A percentile compares a stretch with the other conserved stretches of the same genome.
phyloP scores from a whole-genome alignment of 2,888 invertebrate species.

The Sinhomidia bicolor region DNA sequence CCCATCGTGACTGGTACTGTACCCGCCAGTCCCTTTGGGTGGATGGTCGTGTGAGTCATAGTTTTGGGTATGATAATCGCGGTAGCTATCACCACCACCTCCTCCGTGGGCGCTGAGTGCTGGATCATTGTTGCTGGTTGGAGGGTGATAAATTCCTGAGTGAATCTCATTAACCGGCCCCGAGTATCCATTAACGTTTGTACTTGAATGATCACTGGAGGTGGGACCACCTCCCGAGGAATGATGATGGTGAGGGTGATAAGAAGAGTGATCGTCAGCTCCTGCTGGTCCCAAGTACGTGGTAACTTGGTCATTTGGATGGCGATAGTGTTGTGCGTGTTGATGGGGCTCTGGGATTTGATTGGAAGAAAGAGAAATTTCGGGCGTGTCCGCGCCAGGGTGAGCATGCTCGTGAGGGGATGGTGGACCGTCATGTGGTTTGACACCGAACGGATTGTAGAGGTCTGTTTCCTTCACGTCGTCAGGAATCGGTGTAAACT shows the following conservation, averaged over 20 bases:
- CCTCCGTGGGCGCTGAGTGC: no score
- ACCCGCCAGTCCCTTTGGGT: background rate
- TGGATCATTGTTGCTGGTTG: no score
- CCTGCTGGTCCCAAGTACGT: background rate
- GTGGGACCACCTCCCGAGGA: background rate
- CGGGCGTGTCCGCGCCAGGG: background rate
- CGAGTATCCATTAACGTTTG: constrained; percentile 16
- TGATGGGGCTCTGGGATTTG: background rate
- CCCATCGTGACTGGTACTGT: background rate
- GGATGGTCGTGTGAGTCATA: background rate
- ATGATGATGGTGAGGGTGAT: background rate
- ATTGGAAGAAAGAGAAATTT: background rate
- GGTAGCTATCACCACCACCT: constrained; percentile 26
- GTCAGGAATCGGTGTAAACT: constrained; percentile 60
- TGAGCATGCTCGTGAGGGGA: constrained; percentile 14
- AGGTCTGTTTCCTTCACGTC: constrained; percentile 56
- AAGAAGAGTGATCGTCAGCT: background rate
- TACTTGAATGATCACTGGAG: background rate
- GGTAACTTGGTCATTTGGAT: constrained; percentile 4
- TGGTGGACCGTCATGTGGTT: constrained; percentile 6
- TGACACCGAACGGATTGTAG: constrained; percentile 4
- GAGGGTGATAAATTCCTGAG: constrained; percentile 39
- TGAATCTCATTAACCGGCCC: constrained; percentile 60
- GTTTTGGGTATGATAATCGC: background rate
- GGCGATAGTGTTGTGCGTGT: background rate